Conservation (phyloP, 1,140 invertebrate species). For the Bombus ignitus region DNA sequence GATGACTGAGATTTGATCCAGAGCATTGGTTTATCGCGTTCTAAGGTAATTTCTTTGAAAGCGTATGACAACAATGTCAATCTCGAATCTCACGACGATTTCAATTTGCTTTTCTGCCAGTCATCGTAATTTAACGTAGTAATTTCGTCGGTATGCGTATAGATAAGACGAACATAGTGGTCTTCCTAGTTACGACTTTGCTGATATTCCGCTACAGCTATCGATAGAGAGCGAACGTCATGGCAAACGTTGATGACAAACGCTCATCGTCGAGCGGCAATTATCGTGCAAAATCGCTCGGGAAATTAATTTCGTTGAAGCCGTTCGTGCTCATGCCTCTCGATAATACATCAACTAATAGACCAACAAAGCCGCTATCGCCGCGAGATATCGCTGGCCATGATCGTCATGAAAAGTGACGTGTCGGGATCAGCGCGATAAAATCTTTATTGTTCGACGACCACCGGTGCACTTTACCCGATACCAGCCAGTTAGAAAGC, state of each 20-base stretch:
- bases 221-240: not conserved
- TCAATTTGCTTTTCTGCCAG: not conserved
- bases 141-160: not conserved
- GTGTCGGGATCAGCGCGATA: constrained; percentile 21
- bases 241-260: not conserved
- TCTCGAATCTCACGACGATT: too few relatives aligned
- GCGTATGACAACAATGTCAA: not conserved
- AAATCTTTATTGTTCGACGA: constrained; percentile 39
- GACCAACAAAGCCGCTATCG: constrained; percentile 33
- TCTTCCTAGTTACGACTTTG: not conserved
- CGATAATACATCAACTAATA: constrained; percentile 14
- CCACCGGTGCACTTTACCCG: constrained; percentile 35
- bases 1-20: not conserved
- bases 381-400: constrained; percentile 24
- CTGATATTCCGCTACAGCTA: not conserved
- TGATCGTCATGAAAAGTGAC: constrained; percentile 43
- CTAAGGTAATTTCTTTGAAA: not conserved
- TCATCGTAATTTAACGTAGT: not conserved
- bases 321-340: not conserved
- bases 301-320: constrained; percentile 23
- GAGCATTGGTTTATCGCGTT: not conserved
- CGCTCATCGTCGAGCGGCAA: not conserved
- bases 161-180: not conserved
- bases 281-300: constrained; percentile 2
- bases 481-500: not conserved